Base-by-base conservation (phyloP, 2,113 vertebrate genomes). In the Notothenia coriiceps region DNA sequence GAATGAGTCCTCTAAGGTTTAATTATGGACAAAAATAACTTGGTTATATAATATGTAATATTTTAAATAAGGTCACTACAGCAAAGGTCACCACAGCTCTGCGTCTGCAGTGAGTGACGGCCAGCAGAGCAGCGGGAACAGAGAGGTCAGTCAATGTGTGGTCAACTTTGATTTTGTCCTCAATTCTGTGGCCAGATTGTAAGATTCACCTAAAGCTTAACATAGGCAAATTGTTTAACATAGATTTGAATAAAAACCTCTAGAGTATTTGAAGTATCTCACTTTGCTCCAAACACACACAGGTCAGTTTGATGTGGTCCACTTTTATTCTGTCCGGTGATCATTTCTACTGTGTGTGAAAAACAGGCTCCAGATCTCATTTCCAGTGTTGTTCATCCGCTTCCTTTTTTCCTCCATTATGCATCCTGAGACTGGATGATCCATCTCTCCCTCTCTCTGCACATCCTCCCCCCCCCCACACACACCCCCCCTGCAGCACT, bases 401-500 rank as follows among this genome's bases (percentile, higher is more conserved):
- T 86, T 82, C 74, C 78, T 66, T 86, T 40, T 40, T 74, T 59
- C 15, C 8, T 47, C 65, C 80, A 87, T 85, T 85, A 85, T 84
- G 77, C 61, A 74, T 82, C 83, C 63, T 68, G 78, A 70, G 82
- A 68, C 77, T 84, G 82, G 66, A 84, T 86, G 84, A 90, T 88
- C 69, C 83, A 86, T 87, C 86, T 87, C 89, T 77, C 66, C 15
- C 54, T 78, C 68, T 81, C 65, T 76, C 81, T 74, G 59, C 66
- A 77, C 75, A 75, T 80, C 80, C 83, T 67, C 50, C 71, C 3
- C 64, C 79, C 86, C 83, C 11, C 80, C 52, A 82, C 77, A 1
- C 83, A 82, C 77, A n/a, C 5, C 83, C 96, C 17, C 82, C 96
- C 85, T 67, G 87, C 80, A 75, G 83, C 79, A 70, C 89, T 88